Base-by-base conservation (phyloP, 2,797 vertebrate genomes). In the Cercopithecus neglectus region DNA sequence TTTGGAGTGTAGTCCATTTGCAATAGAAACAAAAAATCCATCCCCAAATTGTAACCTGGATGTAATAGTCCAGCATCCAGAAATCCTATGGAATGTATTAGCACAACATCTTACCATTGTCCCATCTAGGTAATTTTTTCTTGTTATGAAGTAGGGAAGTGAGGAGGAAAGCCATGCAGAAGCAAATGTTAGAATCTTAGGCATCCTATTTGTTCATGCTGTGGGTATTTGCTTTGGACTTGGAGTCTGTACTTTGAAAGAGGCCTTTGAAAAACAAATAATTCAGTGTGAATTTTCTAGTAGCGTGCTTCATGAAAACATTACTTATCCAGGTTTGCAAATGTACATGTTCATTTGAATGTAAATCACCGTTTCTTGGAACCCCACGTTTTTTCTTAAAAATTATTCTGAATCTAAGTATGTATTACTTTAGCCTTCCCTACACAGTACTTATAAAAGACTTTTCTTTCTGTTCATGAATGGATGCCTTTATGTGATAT, bases 201-300 rank as follows among this genome's bases (percentile, higher is more conserved):
- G 90, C 6, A 16, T 89, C 28, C 64, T 94, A 0, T 89, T 97
- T 94, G 61, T 95, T 96, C 70, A 70, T 17, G 46, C 64, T 19
- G 1, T 85, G 76, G n/a, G 53, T 94, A 64, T 97, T 97, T 89
- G 82, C 72, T 95, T 87, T 94, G 46, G 83, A 61, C 72, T 95
- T 92, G 67, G 97, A 96, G 88, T 97, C 80, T 75, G 70, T 87
- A 67, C 76, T 95, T 95, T 94, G 89, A 95, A 96, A 95, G 83
- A 93, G 83, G 50, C 55, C 91, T 97, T 97, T 92, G 91, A 44
- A 91, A 95, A 97, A 39, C 55, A 94, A 94, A 59, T 67, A 93
- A 61, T 64, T 95, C 78, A 41, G 88, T 83, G 89, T 96, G 94
- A 89, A 84, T 97, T 97, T 96, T 91, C 74, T 92, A 89, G 28